phyloP scores from a whole-genome alignment of 1,140 invertebrate genomes.

The Zaprionus inermis region DNA sequence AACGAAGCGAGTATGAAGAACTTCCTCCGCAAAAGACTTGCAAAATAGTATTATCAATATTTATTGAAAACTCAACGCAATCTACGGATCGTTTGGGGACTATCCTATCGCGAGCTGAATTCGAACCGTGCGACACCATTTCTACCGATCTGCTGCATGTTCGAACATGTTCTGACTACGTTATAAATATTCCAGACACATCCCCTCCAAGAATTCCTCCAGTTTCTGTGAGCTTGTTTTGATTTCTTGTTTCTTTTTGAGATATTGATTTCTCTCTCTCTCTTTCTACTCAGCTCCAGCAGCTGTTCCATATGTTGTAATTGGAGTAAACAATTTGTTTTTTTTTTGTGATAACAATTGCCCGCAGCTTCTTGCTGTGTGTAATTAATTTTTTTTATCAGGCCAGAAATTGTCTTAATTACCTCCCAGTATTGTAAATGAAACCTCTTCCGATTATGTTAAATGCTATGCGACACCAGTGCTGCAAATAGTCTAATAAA shows the following conservation, averaged over 20 bases:
- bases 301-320: conserved; percentile 67
- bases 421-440: conserved; percentile 20
- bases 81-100: conserved; percentile 2
- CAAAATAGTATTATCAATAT: not conserved
- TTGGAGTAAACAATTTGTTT: conserved; percentile 54
- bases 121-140: conserved; percentile 8
- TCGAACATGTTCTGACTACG: conserved; percentile 16
- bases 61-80: not conserved
- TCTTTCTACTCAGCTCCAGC: conserved; percentile 23
- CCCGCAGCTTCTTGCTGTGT: conserved; percentile 55
- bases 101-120: not conserved
- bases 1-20: not conserved
- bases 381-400: conserved; percentile 17
- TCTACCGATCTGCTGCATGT: conserved; percentile 3
- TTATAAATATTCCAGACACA: conserved; percentile 58
- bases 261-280: conserved; percentile 6
- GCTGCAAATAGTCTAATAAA: too few species aligned
- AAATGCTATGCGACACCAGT: too few species aligned
- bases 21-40: not conserved
- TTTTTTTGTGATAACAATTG: conserved; percentile 55
- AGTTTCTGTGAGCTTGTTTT: conserved; percentile 54
- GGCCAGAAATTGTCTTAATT: conserved; percentile 8
- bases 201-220: conserved; percentile 20
- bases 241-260: conserved; percentile 47
- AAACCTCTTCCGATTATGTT: conserved; percentile 10